These are phyloP conservation scores for Strongylocentrotus purpuratus DNA, from an alignment of 35 echinoderm and acorn worm genomes.

Conservation along the genomic window DNA sequence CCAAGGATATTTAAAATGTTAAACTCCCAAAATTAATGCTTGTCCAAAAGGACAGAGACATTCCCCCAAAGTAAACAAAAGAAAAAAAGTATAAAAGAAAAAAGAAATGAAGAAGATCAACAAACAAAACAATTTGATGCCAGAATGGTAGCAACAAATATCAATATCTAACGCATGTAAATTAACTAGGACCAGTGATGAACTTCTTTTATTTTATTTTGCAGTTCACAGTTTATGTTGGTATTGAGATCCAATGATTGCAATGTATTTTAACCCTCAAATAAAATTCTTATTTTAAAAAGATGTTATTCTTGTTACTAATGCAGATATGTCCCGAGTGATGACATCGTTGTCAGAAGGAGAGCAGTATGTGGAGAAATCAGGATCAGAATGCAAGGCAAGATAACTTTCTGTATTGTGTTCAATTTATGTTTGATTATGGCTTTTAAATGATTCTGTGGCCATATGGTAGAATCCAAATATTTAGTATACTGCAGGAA, in stretches of 20 bases:
- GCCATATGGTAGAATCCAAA: too few species aligned
- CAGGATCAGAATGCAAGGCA: conserved; percentile 73
- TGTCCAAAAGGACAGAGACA: too few species aligned
- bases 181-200: not conserved
- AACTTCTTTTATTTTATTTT: not conserved
- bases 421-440: not conserved
- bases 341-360: conserved; percentile 75
- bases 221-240: not conserved
- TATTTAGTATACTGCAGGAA: too few species aligned
- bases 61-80: too few species aligned
- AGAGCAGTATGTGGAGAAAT: conserved; percentile 71
- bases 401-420: not conserved
- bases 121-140: not conserved
- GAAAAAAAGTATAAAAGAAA: too few species aligned
- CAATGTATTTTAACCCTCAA: not conserved
- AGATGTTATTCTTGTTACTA: not conserved
- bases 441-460: too few species aligned
- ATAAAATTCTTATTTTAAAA: not conserved
- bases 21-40: not conserved
- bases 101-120: too few species aligned
- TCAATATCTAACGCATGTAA: not conserved
- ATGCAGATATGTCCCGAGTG: conserved; percentile 71
- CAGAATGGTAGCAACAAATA: not conserved
- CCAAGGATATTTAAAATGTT: not conserved
- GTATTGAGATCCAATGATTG: not conserved